Base-by-base conservation (phyloP, 2,888 invertebrate genomes). In the Eretmocerus hayati region DNA sequence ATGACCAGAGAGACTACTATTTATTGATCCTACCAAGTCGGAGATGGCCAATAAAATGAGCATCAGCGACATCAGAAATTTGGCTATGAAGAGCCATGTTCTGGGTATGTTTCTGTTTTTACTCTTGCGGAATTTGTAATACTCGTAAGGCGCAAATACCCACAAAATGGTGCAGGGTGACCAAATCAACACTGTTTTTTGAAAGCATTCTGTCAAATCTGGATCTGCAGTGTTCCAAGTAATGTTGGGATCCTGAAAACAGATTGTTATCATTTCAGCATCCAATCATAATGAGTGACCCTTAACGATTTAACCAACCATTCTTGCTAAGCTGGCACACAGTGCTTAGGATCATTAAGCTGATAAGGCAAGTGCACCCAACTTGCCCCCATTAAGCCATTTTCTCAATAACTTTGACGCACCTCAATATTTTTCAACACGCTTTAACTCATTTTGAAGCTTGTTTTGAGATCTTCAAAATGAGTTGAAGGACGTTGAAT, bases 141-240 rank as follows among this genome's bases (percentile, higher is more conserved):
- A 75, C 63, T 91, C 90, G 56, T 91, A 74, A 31, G 83, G 73
- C 4, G 85, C 76, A 60, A 87, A 82, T 1, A 81, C 58, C 89
- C 90, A 92, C n/a, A 93, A 74, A 69, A 88, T 90, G 42, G 79
- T 76, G 70, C 91, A 90, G 1, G 96, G 95, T 26, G 81, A 73
- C 94, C 95, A 96, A 42, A 91, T 77, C 22, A 96, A 73, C 2
- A 88, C 84, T 1, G 95, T 94, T 69, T 87, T 85, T 74, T 94
- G 87, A 72, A 96, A 94, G 72, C 96, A 97, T 66, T 79, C 79
- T 54, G 94, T 90, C 58, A 96, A 78, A 66, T 90, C 85, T 31
- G 93, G 96, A 70, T 84, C 78, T 6, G 80, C 75, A 16, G 93
- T 86, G 64, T 85, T 68, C 92, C 92, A 92, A 47, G 90, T 82